Evolutionary conservation across 2,797 vertebrate species (phyloP).

Genomic region (Thunnus albacares): DNA sequence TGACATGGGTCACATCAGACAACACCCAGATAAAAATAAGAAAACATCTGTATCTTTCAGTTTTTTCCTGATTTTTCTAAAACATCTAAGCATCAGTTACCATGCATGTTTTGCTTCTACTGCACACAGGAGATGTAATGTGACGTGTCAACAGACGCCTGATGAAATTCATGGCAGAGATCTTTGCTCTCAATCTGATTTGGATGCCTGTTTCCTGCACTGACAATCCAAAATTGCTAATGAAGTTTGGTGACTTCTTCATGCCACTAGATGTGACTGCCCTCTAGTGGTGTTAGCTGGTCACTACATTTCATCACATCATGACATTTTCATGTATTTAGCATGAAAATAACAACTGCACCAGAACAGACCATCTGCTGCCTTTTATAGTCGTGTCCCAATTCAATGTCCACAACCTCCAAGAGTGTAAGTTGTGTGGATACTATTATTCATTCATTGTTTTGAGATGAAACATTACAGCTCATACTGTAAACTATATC

Average conservation of each 20-base stretch:
- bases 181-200: background rate
- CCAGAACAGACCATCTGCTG: background rate
- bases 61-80: background rate
- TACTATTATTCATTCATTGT: background rate
- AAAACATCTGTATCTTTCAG: background rate
- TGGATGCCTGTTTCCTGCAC: background rate
- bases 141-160: background rate
- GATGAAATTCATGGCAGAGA: background rate
- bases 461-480: slow-evolving; percentile 1
- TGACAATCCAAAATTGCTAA: background rate
- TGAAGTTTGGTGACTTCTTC: background rate
- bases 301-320: background rate
- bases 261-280: background rate
- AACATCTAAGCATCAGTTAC: background rate
- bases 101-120: background rate
- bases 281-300: slow-evolving; percentile 12
- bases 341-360: no score
- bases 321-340: background rate
- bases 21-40: background rate
- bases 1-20: background rate
- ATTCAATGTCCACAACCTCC: background rate
- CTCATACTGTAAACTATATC: background rate
- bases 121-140: background rate
- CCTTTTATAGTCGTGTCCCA: background rate
- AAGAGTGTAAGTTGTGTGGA: background rate